These are phyloP conservation scores for Brachionus angularis DNA, from an alignment of 1,140 invertebrate species.

Conservation along the genomic window DNA sequence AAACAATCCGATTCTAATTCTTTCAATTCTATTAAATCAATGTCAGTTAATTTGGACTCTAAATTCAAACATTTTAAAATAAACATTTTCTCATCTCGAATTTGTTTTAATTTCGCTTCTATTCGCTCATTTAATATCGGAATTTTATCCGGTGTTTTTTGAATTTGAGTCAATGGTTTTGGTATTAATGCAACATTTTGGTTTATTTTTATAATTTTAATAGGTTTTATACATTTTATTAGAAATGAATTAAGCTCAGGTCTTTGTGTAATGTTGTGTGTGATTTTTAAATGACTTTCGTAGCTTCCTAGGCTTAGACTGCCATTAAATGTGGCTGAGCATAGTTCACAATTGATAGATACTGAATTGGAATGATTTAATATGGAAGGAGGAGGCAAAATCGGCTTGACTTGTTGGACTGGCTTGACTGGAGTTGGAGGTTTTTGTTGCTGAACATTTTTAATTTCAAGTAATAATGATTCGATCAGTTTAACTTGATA, in stretches of 20 bases:
- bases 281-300: constrained; percentile 7
- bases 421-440: background rate
- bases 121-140: too few relatives aligned
- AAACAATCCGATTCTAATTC: background rate
- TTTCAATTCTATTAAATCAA: constrained; percentile 4
- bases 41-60: background rate
- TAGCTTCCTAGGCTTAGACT: background rate
- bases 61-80: constrained; percentile 15
- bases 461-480: background rate
- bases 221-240: constrained; percentile 2
- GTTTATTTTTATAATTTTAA: constrained; percentile 24
- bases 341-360: constrained; percentile 10
- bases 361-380: background rate
- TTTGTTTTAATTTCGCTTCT: background rate
- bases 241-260: constrained; percentile 2
- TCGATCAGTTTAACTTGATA: background rate
- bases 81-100: constrained; percentile 10
- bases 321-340: background rate
- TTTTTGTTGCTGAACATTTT: constrained; percentile 1
- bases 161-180: too few relatives aligned
- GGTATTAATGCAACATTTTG: background rate
- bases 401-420: background rate
- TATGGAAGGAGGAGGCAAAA: background rate
- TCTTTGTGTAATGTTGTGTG: background rate
- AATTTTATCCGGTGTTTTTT: too few relatives aligned